Evolutionary conservation across 2,888 invertebrate species (phyloP).

Genomic region (Tetragnatha montana): DNA sequence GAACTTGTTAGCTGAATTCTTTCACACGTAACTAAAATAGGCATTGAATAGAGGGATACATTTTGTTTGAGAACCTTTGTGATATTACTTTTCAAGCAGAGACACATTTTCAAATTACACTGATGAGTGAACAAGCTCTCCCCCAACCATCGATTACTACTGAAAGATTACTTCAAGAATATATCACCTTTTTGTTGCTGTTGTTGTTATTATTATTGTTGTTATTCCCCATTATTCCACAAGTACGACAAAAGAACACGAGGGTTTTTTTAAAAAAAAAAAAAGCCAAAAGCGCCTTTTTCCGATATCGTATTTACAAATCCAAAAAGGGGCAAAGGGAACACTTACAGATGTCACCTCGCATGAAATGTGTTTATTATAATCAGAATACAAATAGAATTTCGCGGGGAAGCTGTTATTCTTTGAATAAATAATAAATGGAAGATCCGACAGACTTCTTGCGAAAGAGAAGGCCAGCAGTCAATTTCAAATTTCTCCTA

Average conservation of each 20-base stretch:
- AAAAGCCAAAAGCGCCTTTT: not conserved
- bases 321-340: not conserved
- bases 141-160: too few species aligned
- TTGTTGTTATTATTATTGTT: not conserved
- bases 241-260: not conserved
- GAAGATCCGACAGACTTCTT: conserved; percentile 8
- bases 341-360: conserved; percentile 4
- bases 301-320: not conserved
- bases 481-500: conserved; percentile 45
- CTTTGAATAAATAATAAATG: conserved; percentile 47
- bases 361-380: conserved; percentile 40
- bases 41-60: too few species aligned
- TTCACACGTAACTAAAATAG: too few species aligned
- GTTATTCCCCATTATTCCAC: not conserved
- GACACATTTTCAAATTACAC: too few species aligned
- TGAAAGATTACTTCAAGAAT: too few species aligned
- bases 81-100: too few species aligned
- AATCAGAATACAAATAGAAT: conserved; percentile 26
- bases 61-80: too few species aligned
- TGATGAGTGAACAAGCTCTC: too few species aligned
- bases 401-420: conserved; percentile 35
- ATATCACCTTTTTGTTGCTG: too few species aligned
- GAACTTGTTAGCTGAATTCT: too few species aligned
- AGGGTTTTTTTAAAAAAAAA: not conserved
- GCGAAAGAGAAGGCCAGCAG: conserved; percentile 10